A percentile compares a stretch with the other conserved stretches of the same genome.
Evolutionary conservation across 1,140 invertebrate genomes (phyloP).

Genomic region (Drosophila nebulosa): DNA sequence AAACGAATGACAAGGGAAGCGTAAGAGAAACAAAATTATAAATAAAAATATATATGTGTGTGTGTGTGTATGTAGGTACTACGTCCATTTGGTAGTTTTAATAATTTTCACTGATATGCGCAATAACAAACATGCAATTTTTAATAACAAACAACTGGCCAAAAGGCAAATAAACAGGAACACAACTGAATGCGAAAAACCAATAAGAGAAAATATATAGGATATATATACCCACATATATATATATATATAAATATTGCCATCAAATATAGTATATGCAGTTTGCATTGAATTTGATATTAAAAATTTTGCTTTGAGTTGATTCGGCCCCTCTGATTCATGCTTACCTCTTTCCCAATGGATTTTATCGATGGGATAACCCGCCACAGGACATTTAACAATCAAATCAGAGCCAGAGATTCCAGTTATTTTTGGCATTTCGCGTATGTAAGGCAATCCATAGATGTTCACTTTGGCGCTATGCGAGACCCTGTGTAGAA

Average conservation of each 20-base stretch:
- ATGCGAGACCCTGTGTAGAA: slow-evolving; percentile 84
- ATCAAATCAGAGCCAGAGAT: slow-evolving; percentile 92
- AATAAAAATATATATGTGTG: neutral
- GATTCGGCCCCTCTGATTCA: no score
- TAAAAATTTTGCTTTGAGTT: no score
- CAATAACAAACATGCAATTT: slow-evolving; percentile 67
- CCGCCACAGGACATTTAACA: slow-evolving; percentile 95
- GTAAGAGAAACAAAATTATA: neutral
- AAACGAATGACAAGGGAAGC: neutral
- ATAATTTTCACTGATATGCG: slow-evolving; percentile 68
- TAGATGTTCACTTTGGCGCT: slow-evolving; percentile 94
- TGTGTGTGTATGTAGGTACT: neutral
- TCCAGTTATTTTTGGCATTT: slow-evolving; percentile 95
- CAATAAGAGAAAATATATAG: slow-evolving; percentile 8
- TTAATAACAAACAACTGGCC: slow-evolving; percentile 68
- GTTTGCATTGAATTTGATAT: no score
- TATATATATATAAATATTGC: neutral
- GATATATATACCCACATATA: slow-evolving; percentile 9
- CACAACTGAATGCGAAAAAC: slow-evolving; percentile 26
- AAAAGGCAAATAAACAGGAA: slow-evolving; percentile 51
- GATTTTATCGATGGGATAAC: slow-evolving; percentile 94
- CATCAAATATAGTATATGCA: no score
- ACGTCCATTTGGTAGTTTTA: slow-evolving; percentile 58
- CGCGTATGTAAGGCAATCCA: slow-evolving; percentile 92
- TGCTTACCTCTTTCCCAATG: slow-evolving; percentile 92